phyloP scores from a whole-genome alignment of 2,113 vertebrate species.

The Dermatemys mawii region DNA sequence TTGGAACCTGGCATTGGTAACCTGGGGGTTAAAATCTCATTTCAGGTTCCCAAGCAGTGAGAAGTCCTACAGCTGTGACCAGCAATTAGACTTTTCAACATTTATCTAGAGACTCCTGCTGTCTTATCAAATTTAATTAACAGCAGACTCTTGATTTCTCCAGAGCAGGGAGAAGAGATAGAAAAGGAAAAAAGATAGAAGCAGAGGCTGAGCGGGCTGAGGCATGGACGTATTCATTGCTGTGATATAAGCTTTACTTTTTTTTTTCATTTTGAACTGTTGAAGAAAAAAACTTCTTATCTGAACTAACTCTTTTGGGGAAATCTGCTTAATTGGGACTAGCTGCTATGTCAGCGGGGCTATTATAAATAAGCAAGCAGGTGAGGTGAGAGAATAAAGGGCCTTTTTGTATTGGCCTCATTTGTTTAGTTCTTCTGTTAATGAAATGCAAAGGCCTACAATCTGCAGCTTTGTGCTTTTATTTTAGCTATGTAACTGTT shows the following conservation, averaged over 20 bases:
- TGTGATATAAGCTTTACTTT: neutral
- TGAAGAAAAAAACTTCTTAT: neutral
- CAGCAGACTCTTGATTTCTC: neutral
- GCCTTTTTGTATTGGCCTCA: no score
- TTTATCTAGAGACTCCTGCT: neutral
- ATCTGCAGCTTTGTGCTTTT: no score
- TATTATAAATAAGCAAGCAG: neutral
- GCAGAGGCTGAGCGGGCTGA: neutral
- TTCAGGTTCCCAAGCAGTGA: neutral
- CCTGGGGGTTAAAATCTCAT: neutral
- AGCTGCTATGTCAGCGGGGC: neutral
- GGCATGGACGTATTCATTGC: neutral
- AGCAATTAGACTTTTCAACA: conserved; percentile 2
- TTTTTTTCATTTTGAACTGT: neutral
- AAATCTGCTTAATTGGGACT: neutral
- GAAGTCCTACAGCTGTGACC: neutral
- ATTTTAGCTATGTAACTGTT: no score
- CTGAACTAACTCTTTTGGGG: neutral
- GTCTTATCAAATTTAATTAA: conserved; percentile 20
- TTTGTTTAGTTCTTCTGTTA: no score
- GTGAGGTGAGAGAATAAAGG: neutral
- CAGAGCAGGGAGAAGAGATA: neutral
- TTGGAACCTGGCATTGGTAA: neutral
- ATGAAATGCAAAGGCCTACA: no score
- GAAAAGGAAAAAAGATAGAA: neutral